Percentiles rank a stretch among this genome's conserved stretches.
Evolutionary conservation across 2,888 invertebrate genomes (phyloP).

Genomic region (Acrobasis consociella): DNA sequence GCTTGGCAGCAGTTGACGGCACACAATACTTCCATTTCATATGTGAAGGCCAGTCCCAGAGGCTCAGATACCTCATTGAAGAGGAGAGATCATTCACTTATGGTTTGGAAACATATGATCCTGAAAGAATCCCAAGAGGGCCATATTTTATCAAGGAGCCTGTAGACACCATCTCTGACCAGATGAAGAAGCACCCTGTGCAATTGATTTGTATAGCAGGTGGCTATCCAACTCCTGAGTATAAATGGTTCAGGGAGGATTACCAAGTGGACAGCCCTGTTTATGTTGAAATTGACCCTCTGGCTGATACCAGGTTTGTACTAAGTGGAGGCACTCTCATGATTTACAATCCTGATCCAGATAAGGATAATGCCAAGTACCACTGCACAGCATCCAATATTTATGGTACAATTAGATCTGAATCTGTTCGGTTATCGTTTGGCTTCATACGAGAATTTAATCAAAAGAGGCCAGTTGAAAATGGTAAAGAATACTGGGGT

Average conservation of each 20-base stretch:
- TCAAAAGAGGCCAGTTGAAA: slow-evolving; percentile 91
- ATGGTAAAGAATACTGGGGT: slow-evolving; percentile 96
- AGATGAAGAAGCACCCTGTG: slow-evolving; percentile 89
- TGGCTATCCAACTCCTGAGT: slow-evolving; percentile 94
- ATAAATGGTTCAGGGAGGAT: slow-evolving; percentile 95
- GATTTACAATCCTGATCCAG: slow-evolving; percentile 92
- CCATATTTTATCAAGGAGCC: slow-evolving; percentile 95
- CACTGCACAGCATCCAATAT: slow-evolving; percentile 96
- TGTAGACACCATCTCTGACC: slow-evolving; percentile 91
- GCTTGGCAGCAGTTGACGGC: slow-evolving; percentile 90
- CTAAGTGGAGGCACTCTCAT: slow-evolving; percentile 95
- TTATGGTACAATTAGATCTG: slow-evolving; percentile 94
- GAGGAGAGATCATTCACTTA: slow-evolving; percentile 93
- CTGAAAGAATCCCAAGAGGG: slow-evolving; percentile 91
- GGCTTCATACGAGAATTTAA: slow-evolving; percentile 96
- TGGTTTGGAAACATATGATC: slow-evolving; percentile 91
- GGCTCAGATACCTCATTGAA: slow-evolving; percentile 86
- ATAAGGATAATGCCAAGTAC: slow-evolving; percentile 92
- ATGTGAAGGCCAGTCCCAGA: slow-evolving; percentile 92
- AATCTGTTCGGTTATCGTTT: slow-evolving; percentile 93
- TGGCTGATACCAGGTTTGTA: slow-evolving; percentile 89
- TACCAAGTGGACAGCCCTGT: slow-evolving; percentile 90
- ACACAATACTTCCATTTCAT: slow-evolving; percentile 91
- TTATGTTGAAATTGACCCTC: slow-evolving; percentile 89
- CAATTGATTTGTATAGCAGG: slow-evolving; percentile 91